Base-by-base conservation (phyloP, 53 echinoderm and acorn worm genomes). In the Crossaster papposus region DNA sequence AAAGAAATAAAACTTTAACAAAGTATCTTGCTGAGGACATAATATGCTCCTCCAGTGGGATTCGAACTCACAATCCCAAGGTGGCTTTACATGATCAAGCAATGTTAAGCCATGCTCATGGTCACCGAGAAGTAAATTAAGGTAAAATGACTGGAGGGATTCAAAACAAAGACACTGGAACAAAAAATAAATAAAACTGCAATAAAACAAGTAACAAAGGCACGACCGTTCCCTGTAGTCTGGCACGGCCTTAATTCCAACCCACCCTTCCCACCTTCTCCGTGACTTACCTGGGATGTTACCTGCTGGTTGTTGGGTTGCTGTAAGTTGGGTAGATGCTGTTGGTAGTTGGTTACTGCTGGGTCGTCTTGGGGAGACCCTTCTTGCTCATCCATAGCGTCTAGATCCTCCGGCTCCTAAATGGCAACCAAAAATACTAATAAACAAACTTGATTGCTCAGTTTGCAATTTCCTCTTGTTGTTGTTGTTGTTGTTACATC, bases 361-460 rank as follows among this genome's bases (percentile, higher is more conserved):
- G 93, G 90, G 17, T 95, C 95, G 31, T 95, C 95, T 73, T 92
- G 94, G 24, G 97, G 93, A 64, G 97, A 97, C 38, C 97, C 95
- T 44, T 97, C 97, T 22, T 95, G 97, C 26, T 97, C 97, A 54
- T 97, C 97, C 94, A 94, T 92, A 32, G 91, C 94, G 82, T 97
- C 97, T n/a, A 94, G 86, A 54, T 97, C 97, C 51, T 97, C 97
- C 2, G 95, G 97, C 72, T 97, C 97, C 97, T 97, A 52, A 22
- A 64, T 44, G 5, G 9, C 5, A 44, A 44, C 44, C 44, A 44
- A 44, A 44, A 44, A 7, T 9, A 44, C 44, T 44, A 44, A 44
- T 44, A 1, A 9, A 44, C 44, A 44, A 44, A 44, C 44, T 44
- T 44, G 44, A 5, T 44, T 44, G 44, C 9, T 44, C 44, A 44